phyloP scores from a whole-genome alignment of 2,113 vertebrate species.

The Psophia crepitans region DNA sequence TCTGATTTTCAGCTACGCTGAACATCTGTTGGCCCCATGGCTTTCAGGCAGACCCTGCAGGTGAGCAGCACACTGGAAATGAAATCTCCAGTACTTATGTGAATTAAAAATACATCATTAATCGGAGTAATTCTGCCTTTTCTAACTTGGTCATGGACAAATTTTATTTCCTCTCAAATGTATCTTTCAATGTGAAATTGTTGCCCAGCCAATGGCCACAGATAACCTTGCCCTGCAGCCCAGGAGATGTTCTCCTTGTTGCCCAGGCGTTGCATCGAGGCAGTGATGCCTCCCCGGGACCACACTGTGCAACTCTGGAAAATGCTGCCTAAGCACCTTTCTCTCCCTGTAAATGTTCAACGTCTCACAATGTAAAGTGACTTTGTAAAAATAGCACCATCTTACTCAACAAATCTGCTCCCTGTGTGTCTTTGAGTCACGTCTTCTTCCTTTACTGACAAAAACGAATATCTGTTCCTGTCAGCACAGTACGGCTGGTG shows the following conservation, averaged over 20 bases:
- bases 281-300: neutral
- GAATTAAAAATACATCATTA: neutral
- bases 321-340: constrained; percentile 34
- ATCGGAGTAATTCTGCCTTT: neutral
- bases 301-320: neutral
- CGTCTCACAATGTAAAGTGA: neutral
- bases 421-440: neutral
- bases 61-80: neutral
- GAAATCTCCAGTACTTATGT: too few relatives aligned
- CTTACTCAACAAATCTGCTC: constrained; percentile 26
- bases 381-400: constrained; percentile 45
- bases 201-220: neutral
- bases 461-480: neutral
- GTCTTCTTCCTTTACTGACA: neutral
- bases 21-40: neutral
- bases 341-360: neutral
- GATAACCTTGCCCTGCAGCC: neutral
- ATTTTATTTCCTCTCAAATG: neutral
- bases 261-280: neutral
- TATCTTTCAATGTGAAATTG: neutral
- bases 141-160: neutral
- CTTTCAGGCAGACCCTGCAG: neutral
- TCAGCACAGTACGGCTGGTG: neutral
- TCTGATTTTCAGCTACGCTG: neutral
- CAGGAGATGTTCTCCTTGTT: neutral